These are phyloP conservation scores for Mallateleia sp. DNA, from an alignment of 2,888 invertebrate genomes.

Conservation along the genomic window DNA sequence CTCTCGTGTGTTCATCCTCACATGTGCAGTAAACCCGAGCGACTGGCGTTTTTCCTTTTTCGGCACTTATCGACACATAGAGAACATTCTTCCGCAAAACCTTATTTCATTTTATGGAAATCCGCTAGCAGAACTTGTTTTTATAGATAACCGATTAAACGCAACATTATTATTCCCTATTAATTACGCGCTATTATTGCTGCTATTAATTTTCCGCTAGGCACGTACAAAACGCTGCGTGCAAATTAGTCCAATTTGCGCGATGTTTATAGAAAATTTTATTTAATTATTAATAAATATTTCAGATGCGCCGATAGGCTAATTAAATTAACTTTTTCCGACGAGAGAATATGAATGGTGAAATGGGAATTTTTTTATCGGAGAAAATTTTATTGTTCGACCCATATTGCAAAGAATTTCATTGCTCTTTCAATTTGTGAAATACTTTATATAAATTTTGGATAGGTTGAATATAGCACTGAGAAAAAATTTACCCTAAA, in stretches of 20 bases:
- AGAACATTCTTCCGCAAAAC: conserved; percentile 64
- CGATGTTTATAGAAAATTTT: neutral
- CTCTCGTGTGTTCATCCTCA: conserved; percentile 49
- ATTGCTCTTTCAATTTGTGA: too few relatives aligned
- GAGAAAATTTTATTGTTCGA: too few relatives aligned
- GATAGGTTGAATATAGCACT: too few relatives aligned
- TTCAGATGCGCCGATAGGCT: too few relatives aligned
- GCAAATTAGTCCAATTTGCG: neutral
- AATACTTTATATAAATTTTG: too few relatives aligned
- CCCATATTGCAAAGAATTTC: too few relatives aligned
- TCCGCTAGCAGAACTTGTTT: conserved; percentile 63
- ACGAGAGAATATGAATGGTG: too few relatives aligned
- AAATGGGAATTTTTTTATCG: too few relatives aligned
- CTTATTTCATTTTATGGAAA: conserved; percentile 68
- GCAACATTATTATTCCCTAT: conserved; percentile 36
- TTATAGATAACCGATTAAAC: conserved; percentile 50
- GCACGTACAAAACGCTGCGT: conserved; percentile 2
- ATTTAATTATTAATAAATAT: too few relatives aligned
- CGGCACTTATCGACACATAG: conserved; percentile 71
- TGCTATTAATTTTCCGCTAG: conserved; percentile 54
- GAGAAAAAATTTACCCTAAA: too few relatives aligned
- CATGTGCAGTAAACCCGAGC: conserved; percentile 42
- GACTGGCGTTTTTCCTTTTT: conserved; percentile 67
- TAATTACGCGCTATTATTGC: conserved; percentile 42
- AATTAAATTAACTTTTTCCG: too few relatives aligned